Evolutionary conservation across 2,888 invertebrate genomes (phyloP), one percentile per base, ranked within the genome.

Genomic region (Horisme vitalbata): DNA sequence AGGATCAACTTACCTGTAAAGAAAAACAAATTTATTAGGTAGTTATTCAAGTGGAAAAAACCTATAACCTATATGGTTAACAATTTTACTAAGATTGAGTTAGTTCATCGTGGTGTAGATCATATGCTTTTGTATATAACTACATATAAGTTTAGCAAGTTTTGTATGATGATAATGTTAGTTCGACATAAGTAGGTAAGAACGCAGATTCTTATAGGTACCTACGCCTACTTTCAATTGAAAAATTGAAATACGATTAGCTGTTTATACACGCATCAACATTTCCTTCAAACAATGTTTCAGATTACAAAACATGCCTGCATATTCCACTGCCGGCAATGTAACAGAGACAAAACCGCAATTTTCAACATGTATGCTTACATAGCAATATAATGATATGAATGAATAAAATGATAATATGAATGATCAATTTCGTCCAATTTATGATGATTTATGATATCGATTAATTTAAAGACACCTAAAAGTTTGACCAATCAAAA

Each of bases 241-340:
- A n/a, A n/a, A n/a, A 66, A 71, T 65, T 70, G 70, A 60, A 68
- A 73, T 59, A 63, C 38, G 41, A 34, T 44, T 36, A 44, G 41
- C 15, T 80, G 77, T 79, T 79, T 75, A 65, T 59, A 59, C 62
- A 65, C 59, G 52, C 61, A 55, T 60, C 65, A 69, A 71, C 71
- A 70, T 78, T 78, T 77, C 75, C 75, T 68, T 48, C 69, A 79
- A 81, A 78, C 79, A 79, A 63, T 54, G 74, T 68, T 68, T 71
- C 69, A 61, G 72, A 59, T 80, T 78, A 66, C 81, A 74, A 81
- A 83, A 81, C 78, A 81, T 63, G 27, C 37, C 39, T 35, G 49
- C 39, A 36, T 44, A 41, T 38, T 38, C 45, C 21, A 28, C 37
- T 27, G 20, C 33, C 20, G 5, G 33, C 27, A 13, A 18, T 35